Base-by-base conservation (phyloP, 2,797 vertebrate species). In the Gephyroberyx darwinii region DNA sequence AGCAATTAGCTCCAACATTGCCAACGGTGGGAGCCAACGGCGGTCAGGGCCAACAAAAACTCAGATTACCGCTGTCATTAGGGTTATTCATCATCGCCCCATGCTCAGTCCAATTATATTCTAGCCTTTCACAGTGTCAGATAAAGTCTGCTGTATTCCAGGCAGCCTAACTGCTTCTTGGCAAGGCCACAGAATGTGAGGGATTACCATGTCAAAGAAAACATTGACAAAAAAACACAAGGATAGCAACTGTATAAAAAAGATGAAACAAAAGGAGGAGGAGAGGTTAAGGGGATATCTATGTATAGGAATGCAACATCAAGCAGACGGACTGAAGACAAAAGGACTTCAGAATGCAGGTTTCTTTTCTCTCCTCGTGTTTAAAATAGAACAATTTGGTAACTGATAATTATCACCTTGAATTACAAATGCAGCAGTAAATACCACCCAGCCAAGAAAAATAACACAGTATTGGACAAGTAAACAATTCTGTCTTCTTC, bases 21-120 rank as follows among this genome's bases (percentile, higher is more conserved):
- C 82, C 39, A 76, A 85, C 63, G 56, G 67, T 5, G 41, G 45
- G n/a, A 70, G 82, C 74, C 69, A 69, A 80, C 50, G 2, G 74
- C 75, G 57, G 76, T 74, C 77, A 22, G 66, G 48, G 81, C 84
- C 84, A 81, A 85, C 81, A 78, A 74, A 86, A 88, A 83, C 84
- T 81, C 69, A 69, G 75, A 86, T 90, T 81, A 84, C 76, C 69
- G 60, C 71, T 63, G 77, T 87, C 84, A 76, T 84, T 81, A 83
- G 30, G 71, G 85, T 84, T 73, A 74, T 85, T 87, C 84, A 84
- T 87, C 85, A 78, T 77, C 31, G n/a, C 31, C 39, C 43, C 4
- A 22, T 14, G 5, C 65, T 79, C 59, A 31, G 67, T 78, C 66
- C 81, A 89, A 65, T 89, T 86, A 88, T 39, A 78, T 47, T 17